These are phyloP conservation scores for Leiothrix lutea DNA, from an alignment of 2,113 vertebrate genomes.

Conservation along the genomic window DNA sequence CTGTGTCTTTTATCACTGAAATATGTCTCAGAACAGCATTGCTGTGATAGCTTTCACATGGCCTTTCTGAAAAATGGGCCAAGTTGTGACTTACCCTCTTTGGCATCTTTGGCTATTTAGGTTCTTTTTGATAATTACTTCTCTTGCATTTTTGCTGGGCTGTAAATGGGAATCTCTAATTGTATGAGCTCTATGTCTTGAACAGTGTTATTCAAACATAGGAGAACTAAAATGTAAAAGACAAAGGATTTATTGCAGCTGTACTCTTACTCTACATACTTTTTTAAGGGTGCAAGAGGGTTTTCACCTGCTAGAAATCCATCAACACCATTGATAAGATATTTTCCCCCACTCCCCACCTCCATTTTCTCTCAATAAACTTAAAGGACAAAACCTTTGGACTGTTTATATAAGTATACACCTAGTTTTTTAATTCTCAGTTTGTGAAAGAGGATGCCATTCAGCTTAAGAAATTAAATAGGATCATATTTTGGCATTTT, in stretches of 20 bases:
- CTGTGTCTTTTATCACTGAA: not conserved
- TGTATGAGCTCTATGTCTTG: not conserved
- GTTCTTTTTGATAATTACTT: not conserved
- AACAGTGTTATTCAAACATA: not conserved
- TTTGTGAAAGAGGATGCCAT: not conserved
- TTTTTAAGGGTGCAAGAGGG: not conserved
- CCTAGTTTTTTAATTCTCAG: not conserved
- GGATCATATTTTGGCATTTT: not conserved
- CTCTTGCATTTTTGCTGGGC: not conserved
- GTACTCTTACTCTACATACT: not conserved
- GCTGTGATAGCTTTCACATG: not conserved
- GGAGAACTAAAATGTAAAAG: not conserved
- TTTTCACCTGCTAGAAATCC: not conserved
- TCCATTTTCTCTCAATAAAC: not conserved
- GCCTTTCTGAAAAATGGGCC: not conserved
- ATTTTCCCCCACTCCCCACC: accelerated
- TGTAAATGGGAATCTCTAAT: not conserved
- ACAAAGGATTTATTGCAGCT: not conserved
- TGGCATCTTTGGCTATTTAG: not conserved
- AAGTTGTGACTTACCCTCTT: not conserved
- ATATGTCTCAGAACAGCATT: not conserved
- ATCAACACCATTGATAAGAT: not conserved
- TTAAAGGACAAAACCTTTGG: not conserved
- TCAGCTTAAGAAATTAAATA: not conserved
- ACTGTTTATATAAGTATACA: not conserved